These are phyloP conservation scores for Darevskia mixta DNA, from an alignment of 2,797 vertebrate genomes.

Conservation along the genomic window DNA sequence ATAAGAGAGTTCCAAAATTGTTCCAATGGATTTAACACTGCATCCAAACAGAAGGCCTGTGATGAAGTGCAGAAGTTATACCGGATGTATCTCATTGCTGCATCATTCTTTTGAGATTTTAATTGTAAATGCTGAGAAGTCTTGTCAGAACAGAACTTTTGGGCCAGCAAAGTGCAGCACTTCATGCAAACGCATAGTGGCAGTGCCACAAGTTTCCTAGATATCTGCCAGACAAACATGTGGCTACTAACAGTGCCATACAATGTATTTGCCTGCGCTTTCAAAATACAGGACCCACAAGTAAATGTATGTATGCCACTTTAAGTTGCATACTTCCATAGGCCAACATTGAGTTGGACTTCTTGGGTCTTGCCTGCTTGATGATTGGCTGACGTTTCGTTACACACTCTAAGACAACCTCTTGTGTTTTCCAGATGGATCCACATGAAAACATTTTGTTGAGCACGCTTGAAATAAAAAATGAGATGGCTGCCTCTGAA, in stretches of 20 bases:
- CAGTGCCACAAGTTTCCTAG: not conserved
- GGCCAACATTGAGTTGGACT: not conserved
- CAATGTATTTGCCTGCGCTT: slow-evolving; percentile 35
- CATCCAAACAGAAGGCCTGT: not conserved
- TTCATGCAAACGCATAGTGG: slow-evolving; percentile 22
- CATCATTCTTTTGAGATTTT: not conserved
- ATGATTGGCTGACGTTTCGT: not conserved
- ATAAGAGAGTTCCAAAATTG: not conserved
- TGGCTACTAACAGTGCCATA: not conserved
- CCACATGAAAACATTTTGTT: slow-evolving; percentile 97
- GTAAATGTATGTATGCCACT: not conserved
- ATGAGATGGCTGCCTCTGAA: slow-evolving; percentile 95
- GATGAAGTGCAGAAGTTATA: not conserved
- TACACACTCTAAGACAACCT: slow-evolving; percentile 2
- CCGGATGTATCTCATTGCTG: not conserved
- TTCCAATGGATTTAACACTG: not conserved
- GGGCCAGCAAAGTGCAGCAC: not conserved
- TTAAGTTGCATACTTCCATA: not conserved
- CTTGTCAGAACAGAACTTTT: slow-evolving; percentile 37
- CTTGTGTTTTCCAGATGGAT: slow-evolving; percentile 88
- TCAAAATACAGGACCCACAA: not conserved
- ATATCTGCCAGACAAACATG: slow-evolving; percentile 18
- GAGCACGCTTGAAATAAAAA: slow-evolving; percentile 96
- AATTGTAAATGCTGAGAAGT: not conserved
- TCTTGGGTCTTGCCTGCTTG: slow-evolving; percentile 38